Conservation (phyloP, 1,140 invertebrate genomes). For the Drosophila ambigua region DNA sequence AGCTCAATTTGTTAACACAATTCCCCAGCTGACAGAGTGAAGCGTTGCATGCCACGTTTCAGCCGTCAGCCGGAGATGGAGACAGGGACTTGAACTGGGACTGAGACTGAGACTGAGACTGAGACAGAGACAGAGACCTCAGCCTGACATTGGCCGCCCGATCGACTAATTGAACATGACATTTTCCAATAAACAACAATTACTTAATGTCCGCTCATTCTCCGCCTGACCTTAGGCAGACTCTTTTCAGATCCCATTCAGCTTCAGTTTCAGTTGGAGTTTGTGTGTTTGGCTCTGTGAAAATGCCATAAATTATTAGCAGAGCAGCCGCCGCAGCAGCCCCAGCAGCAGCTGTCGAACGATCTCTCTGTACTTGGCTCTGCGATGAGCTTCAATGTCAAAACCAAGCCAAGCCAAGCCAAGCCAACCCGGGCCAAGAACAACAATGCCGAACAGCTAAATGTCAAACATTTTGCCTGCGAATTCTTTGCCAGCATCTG, state of each 20-base stretch:
- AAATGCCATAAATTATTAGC: conserved; percentile 62
- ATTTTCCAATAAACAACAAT: conserved; percentile 78
- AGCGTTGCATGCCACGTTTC: conserved; percentile 52
- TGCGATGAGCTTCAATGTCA: conserved; percentile 65
- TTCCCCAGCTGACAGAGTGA: conserved; percentile 35
- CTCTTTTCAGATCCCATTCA: conserved; percentile 14
- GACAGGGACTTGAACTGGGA: no score
- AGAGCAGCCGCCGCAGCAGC: conserved; percentile 5
- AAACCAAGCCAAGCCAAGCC: conserved; percentile 48
- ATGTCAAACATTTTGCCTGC: conserved; percentile 39
- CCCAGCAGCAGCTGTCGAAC: background rate
- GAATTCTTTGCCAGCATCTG: conserved; percentile 24
- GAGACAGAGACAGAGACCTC: background rate
- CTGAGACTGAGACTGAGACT: no score
- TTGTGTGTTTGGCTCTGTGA: conserved; percentile 4
- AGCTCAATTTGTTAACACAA: conserved; percentile 60
- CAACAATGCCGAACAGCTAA: conserved; percentile 42
- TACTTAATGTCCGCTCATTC: conserved; percentile 55
- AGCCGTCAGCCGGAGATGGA: conserved; percentile 1
- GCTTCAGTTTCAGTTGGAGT: no score
- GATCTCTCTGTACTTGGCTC: conserved; percentile 29
- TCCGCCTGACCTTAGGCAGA: conserved; percentile 57
- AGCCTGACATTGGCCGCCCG: conserved; percentile 31
- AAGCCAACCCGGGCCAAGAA: conserved; percentile 55
- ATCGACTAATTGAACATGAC: conserved; percentile 75